phyloP scores from a whole-genome alignment of 2,113 vertebrate genomes.

The Dromiciops gliroides region DNA sequence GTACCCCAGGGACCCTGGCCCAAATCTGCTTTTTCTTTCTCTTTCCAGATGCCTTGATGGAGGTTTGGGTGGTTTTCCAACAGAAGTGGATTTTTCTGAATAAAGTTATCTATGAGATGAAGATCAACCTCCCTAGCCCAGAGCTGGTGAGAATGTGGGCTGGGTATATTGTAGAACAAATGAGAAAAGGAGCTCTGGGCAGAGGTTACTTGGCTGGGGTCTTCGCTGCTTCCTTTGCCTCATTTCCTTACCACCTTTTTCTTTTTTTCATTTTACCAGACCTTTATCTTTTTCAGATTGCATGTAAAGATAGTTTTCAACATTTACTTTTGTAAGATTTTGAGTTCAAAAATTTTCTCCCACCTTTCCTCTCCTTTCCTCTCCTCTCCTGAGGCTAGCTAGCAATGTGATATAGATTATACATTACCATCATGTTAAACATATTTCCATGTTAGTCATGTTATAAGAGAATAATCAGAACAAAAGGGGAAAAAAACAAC shows the following conservation, averaged over 20 bases:
- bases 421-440: too few relatives aligned
- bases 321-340: too few relatives aligned
- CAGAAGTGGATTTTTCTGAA: slow-evolving; percentile 88
- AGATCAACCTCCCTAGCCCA: slow-evolving; percentile 70
- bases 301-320: too few relatives aligned
- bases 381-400: too few relatives aligned
- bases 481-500: too few relatives aligned
- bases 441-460: too few relatives aligned
- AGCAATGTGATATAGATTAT: too few relatives aligned
- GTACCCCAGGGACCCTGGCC: background rate
- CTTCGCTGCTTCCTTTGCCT: background rate
- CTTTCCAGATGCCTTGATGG: slow-evolving; percentile 78
- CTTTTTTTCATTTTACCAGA: too few relatives aligned
- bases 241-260: background rate
- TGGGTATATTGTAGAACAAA: background rate
- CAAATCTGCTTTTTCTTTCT: slow-evolving; percentile 23
- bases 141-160: slow-evolving; percentile 83
- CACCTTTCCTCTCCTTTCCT: too few relatives aligned
- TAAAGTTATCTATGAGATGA: slow-evolving; percentile 84
- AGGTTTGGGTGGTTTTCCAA: slow-evolving; percentile 87
- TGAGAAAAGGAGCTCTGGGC: background rate
- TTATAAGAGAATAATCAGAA: too few relatives aligned
- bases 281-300: too few relatives aligned
- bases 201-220: background rate
- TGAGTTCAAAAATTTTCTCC: too few relatives aligned